Evolutionary conservation across 2,113 vertebrate species (phyloP).

Genomic region (Setophaga coronata): DNA sequence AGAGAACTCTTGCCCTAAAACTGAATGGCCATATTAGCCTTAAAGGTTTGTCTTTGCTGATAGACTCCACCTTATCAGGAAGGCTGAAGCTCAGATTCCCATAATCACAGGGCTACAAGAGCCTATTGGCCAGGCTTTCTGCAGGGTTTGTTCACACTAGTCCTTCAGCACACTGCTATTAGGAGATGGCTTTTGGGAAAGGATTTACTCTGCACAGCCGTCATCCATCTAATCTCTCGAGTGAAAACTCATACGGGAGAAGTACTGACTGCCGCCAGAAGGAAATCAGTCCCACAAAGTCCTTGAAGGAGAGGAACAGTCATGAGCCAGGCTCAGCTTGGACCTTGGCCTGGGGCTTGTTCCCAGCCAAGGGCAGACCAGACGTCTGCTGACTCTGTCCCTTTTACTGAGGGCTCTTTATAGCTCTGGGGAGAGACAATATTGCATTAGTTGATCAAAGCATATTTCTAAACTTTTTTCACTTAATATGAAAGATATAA

Average conservation of each 20-base stretch:
- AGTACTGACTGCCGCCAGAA: background rate
- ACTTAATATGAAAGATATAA: background rate
- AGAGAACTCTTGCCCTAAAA: background rate
- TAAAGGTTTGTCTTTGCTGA: background rate
- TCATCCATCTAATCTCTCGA: background rate
- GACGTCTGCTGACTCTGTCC: background rate
- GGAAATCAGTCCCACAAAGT: background rate
- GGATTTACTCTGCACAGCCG: background rate
- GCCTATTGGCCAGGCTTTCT: background rate
- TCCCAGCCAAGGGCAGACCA: background rate
- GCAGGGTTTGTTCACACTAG: background rate
- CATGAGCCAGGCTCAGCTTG: background rate
- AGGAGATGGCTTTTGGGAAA: background rate
- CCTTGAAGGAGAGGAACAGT: background rate
- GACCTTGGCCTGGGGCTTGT: background rate
- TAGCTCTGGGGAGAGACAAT: background rate
- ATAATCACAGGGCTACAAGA: background rate
- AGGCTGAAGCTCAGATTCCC: background rate
- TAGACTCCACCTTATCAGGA: background rate
- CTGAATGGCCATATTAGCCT: background rate
- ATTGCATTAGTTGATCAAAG: background rate
- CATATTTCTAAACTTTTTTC: background rate
- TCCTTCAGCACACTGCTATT: background rate
- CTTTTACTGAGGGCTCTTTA: background rate
- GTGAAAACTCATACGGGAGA: background rate